Evolutionary conservation across 2,888 invertebrate genomes (phyloP).

Genomic region (Asteroscopus sphinx): DNA sequence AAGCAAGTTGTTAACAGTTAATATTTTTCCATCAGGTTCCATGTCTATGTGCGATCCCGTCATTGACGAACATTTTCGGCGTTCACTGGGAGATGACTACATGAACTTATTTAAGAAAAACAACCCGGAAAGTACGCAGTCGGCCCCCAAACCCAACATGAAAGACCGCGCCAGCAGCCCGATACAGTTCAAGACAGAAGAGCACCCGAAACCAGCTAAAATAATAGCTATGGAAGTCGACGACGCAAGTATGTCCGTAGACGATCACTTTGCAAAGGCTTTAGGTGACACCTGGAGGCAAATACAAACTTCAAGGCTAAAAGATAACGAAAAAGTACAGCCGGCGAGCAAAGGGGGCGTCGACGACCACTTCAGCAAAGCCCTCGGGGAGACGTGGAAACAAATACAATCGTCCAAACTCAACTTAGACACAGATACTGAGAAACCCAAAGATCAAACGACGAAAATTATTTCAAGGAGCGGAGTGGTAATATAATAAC

Average conservation of each 20-base stretch:
- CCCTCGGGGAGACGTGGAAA: constrained; percentile 95
- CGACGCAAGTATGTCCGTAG: constrained; percentile 92
- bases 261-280: constrained; percentile 98
- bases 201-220: constrained; percentile 78
- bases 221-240: constrained; percentile 90
- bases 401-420: constrained; percentile 91
- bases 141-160: constrained; percentile 81
- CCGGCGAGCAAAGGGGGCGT: constrained; percentile 86
- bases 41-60: constrained; percentile 96
- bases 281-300: constrained; percentile 95
- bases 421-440: constrained; percentile 68
- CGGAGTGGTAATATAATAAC: constrained; percentile 86
- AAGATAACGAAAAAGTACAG: constrained; percentile 79
- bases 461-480: constrained; percentile 86
- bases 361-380: constrained; percentile 98
- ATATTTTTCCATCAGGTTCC: constrained; percentile 84
- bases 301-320: constrained; percentile 91
- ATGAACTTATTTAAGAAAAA: constrained; percentile 92
- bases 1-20: neutral
- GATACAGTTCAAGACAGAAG: constrained; percentile 82
- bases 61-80: constrained; percentile 98
- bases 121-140: constrained; percentile 68
- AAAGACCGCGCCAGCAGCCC: constrained; percentile 87
- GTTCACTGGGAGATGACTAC: constrained; percentile 96
- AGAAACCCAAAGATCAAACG: constrained; percentile 79